phyloP scores from a whole-genome alignment of 2,113 vertebrate genomes.

The Elephantulus edwardii region DNA sequence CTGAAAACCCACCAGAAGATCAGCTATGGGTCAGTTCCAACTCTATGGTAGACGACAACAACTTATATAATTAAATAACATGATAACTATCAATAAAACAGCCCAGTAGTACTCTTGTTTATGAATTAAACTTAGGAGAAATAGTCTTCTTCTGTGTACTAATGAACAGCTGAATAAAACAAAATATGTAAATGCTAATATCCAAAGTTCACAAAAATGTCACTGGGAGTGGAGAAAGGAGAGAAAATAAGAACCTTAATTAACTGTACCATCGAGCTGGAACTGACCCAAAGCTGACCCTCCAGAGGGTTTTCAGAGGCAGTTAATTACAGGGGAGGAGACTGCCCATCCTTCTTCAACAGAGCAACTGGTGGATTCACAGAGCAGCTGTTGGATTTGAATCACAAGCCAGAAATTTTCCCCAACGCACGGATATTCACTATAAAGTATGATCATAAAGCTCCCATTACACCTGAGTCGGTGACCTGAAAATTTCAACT shows the following conservation, averaged over 20 bases:
- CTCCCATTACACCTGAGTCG: background rate
- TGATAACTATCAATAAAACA: constrained; percentile 32
- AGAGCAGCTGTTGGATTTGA: too few relatives aligned
- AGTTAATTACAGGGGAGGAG: too few relatives aligned
- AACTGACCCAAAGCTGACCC: too few relatives aligned
- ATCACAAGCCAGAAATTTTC: too few relatives aligned
- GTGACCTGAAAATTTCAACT: background rate
- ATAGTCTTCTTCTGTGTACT: background rate
- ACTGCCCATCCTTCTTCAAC: too few relatives aligned
- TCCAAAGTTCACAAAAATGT: constrained; percentile 20
- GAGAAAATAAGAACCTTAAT: background rate
- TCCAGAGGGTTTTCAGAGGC: too few relatives aligned
- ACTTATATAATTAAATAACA: constrained; percentile 23
- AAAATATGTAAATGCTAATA: background rate
- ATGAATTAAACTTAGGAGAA: constrained; percentile 30
- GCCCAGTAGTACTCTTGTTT: background rate
- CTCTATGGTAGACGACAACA: too few relatives aligned
- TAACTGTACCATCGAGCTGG: background rate
- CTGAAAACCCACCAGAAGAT: too few relatives aligned
- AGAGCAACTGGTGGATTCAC: too few relatives aligned
- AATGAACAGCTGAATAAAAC: constrained; percentile 25
- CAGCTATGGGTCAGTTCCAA: too few relatives aligned
- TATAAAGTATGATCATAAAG: background rate
- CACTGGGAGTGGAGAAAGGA: background rate
- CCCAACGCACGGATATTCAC: background rate